Evolutionary conservation across 2,113 vertebrate species (phyloP).

Genomic region (Corydoras maculifer): DNA sequence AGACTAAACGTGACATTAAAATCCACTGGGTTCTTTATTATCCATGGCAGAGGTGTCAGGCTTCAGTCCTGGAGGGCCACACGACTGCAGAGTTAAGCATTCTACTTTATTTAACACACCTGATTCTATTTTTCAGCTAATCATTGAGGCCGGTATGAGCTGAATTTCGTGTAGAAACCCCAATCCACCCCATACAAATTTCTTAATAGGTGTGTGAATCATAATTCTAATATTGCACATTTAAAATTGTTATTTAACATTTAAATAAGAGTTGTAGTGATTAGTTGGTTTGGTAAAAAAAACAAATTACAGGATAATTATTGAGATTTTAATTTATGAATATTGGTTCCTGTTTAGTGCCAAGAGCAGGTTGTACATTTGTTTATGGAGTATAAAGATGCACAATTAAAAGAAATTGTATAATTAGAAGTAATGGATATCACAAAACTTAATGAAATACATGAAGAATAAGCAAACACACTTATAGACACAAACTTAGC

Average conservation of each 20-base stretch:
- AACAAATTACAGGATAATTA: too few species aligned
- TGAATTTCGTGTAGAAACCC: neutral
- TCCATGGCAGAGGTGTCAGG: constrained; percentile 19
- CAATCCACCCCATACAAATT: neutral
- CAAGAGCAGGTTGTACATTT: too few species aligned
- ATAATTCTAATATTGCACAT: too few species aligned
- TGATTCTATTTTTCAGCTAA: constrained; percentile 10
- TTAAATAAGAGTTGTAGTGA: too few species aligned
- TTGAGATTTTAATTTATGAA: too few species aligned
- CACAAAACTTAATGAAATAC: too few species aligned
- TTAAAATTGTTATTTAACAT: too few species aligned
- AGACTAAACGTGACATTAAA: constrained; percentile 28
- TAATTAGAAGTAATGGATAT: too few species aligned
- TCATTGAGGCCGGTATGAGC: neutral
- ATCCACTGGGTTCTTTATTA: constrained; percentile 27
- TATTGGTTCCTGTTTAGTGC: too few species aligned
- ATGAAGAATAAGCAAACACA: neutral
- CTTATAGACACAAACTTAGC: constrained; percentile 12
- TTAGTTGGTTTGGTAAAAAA: too few species aligned
- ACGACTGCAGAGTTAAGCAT: neutral
- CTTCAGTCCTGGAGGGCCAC: constrained; percentile 3
- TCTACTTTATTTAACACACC: constrained; percentile 14
- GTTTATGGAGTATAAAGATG: too few species aligned
- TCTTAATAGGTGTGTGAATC: neutral
- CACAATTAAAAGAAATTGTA: too few species aligned